A percentile compares a stretch with the other conserved stretches of the same genome.
Evolutionary conservation across 2,113 vertebrate genomes (phyloP).

Genomic region (Vidua macroura): DNA sequence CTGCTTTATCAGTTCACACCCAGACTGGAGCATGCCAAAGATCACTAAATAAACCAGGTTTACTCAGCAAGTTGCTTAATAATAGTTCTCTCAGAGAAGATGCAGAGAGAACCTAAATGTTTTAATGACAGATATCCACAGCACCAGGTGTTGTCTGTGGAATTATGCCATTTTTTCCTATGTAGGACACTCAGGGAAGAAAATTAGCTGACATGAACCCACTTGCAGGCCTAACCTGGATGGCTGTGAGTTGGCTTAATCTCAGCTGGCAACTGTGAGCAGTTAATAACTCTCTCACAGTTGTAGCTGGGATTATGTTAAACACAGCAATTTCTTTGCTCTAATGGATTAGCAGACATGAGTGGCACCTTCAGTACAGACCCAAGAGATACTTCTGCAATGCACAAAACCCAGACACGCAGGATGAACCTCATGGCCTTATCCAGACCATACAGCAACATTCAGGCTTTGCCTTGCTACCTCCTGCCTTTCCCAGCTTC

Average conservation of each 20-base stretch:
- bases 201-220: slow-evolving; percentile 43
- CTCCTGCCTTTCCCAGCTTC: neutral
- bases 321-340: slow-evolving; percentile 86
- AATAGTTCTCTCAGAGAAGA: slow-evolving; percentile 19
- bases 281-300: slow-evolving; percentile 88
- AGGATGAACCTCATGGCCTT: neutral
- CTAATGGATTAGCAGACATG: slow-evolving; percentile 72
- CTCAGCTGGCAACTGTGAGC: slow-evolving; percentile 99
- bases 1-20: slow-evolving; percentile 37
- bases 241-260: slow-evolving; percentile 95
- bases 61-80: slow-evolving; percentile 48
- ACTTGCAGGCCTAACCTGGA: slow-evolving; percentile 69
- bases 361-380: slow-evolving; percentile 61
- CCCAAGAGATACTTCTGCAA: slow-evolving; percentile 41
- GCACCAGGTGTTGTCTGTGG: slow-evolving; percentile 42
- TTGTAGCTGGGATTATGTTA: slow-evolving; percentile 97
- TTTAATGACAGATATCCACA: slow-evolving; percentile 37
- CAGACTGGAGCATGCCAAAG: slow-evolving; percentile 1
- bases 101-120: neutral
- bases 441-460: neutral
- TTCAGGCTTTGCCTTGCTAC: neutral
- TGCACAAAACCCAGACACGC: neutral
- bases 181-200: slow-evolving; percentile 16
- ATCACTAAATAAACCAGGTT: slow-evolving; percentile 36
- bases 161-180: slow-evolving; percentile 50